These are phyloP conservation scores for cattle (Bos taurus) DNA, from an alignment of 2,113 vertebrate genomes.

Conservation along the genomic window DNA sequence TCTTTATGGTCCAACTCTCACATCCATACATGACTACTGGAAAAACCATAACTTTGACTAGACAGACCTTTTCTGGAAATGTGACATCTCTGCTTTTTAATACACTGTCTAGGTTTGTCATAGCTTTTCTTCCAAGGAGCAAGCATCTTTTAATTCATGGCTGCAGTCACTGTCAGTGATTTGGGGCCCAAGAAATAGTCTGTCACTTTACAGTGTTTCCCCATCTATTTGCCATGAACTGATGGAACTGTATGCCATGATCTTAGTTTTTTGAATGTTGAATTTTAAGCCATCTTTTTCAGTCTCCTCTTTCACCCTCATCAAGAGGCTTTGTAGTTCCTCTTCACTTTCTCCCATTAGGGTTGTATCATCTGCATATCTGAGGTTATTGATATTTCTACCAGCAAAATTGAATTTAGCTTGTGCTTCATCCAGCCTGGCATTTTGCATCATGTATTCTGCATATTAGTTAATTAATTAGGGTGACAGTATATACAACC, in stretches of 20 bases:
- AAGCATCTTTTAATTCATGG: neutral
- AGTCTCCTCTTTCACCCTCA: neutral
- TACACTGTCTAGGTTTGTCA: neutral
- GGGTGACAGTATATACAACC: neutral
- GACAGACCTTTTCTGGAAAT: neutral
- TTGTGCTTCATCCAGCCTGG: neutral
- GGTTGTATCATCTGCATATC: neutral
- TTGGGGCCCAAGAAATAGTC: neutral
- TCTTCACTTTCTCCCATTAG: neutral
- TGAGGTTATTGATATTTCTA: neutral
- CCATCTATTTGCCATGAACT: neutral
- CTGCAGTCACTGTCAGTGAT: neutral
- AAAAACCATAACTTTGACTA: neutral
- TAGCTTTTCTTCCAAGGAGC: neutral
- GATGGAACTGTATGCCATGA: neutral
- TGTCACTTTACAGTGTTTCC: neutral
- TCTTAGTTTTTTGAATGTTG: neutral
- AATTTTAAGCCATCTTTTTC: neutral
- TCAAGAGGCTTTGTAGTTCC: neutral
- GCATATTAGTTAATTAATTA: neutral
- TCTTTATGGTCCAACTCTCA: neutral
- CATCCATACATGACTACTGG: neutral
- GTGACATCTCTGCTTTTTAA: neutral
- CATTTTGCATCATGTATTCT: neutral
- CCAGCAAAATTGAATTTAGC: neutral